phyloP scores from a whole-genome alignment of 1,140 invertebrate species.

The Melitaea cinxia region DNA sequence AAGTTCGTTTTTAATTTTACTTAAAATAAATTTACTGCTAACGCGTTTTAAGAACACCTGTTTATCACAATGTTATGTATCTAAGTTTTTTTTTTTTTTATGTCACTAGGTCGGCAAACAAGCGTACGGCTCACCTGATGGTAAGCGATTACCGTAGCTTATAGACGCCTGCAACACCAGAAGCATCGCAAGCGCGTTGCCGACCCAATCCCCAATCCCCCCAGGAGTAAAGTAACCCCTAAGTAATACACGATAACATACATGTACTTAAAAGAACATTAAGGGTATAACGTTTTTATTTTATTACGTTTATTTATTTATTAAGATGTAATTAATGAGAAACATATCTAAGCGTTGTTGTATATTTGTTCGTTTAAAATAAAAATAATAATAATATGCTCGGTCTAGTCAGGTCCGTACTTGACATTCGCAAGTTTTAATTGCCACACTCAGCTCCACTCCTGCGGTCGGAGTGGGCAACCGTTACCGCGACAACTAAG shows the following conservation, averaged over 20 bases:
- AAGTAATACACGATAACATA: too few species aligned
- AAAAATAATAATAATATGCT: constrained; percentile 68
- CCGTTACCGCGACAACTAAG: constrained; percentile 52
- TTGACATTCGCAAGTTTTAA: constrained; percentile 80
- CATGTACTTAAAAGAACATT: too few species aligned
- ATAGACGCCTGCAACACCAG: too few species aligned
- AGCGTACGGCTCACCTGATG: too few species aligned
- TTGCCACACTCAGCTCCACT: constrained; percentile 68
- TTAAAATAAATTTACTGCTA: background rate
- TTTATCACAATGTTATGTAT: background rate
- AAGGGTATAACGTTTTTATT: too few species aligned
- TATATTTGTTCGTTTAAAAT: constrained; percentile 60
- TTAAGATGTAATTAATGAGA: constrained; percentile 16
- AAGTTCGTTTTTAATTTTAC: background rate
- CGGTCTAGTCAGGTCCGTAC: constrained; percentile 55
- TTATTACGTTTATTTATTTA: too few species aligned
- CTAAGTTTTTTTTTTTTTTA: too few species aligned
- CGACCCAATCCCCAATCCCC: too few species aligned
- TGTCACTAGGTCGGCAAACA: too few species aligned
- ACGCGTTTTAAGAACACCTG: background rate
- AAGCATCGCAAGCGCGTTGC: too few species aligned
- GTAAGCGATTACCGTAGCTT: too few species aligned
- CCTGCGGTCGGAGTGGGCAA: constrained; percentile 53
- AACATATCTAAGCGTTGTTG: constrained; percentile 24
- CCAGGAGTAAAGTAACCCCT: too few species aligned